Evolutionary conservation across 2,113 vertebrate species (phyloP).

Genomic region (Lathamus discolor): DNA sequence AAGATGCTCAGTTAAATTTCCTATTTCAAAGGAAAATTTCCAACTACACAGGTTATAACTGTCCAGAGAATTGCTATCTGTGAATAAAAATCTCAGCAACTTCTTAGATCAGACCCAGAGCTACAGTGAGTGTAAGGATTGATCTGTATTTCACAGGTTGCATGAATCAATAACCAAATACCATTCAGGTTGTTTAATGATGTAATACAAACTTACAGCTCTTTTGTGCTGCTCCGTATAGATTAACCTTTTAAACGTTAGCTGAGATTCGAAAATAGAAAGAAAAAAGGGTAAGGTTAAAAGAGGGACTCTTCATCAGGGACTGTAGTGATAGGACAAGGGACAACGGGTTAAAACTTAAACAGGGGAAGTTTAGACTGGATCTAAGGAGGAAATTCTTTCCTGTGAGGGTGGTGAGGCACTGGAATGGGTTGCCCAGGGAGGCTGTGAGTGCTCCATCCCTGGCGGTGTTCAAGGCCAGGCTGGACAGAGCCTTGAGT

Average conservation of each 20-base stretch:
- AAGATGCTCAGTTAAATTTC: not conserved
- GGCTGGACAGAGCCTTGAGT: too few relatives aligned
- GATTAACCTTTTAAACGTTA: not conserved
- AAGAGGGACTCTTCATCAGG: not conserved
- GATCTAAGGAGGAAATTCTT: too few relatives aligned
- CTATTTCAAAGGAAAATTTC: not conserved
- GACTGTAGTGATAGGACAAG: too few relatives aligned
- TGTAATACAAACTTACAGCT: not conserved
- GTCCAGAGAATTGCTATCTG: not conserved
- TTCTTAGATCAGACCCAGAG: not conserved
- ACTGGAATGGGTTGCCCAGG: too few relatives aligned
- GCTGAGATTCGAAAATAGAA: not conserved
- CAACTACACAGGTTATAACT: not conserved
- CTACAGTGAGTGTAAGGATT: not conserved
- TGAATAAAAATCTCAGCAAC: not conserved
- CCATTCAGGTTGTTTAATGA: not conserved
- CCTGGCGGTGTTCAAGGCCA: too few relatives aligned
- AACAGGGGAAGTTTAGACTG: too few relatives aligned
- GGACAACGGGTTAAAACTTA: too few relatives aligned
- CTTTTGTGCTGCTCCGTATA: not conserved
- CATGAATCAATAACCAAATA: not conserved
- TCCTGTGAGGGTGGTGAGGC: too few relatives aligned
- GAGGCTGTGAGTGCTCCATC: too few relatives aligned
- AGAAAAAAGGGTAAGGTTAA: not conserved
- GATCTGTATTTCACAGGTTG: not conserved